Percentiles rank a stretch among this genome's conserved stretches.
Evolutionary conservation across 2,888 invertebrate genomes (phyloP).

Genomic region (Pterostichus madidus): DNA sequence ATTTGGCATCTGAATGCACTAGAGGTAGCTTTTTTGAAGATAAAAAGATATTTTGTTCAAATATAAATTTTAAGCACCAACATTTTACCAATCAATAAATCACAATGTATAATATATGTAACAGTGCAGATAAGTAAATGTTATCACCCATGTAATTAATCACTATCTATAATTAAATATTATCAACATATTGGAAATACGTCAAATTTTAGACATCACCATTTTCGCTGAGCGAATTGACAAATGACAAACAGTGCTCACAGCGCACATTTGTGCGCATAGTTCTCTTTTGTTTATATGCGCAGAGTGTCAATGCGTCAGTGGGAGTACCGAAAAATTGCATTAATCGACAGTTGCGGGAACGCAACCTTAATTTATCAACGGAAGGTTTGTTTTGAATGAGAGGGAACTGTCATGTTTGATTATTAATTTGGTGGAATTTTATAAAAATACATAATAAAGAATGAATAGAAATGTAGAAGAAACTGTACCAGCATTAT

Average conservation of each 20-base stretch:
- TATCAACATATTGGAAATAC: slow-evolving; percentile 53
- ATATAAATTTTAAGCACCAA: slow-evolving; percentile 59
- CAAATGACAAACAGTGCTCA: not conserved
- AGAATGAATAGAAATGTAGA: slow-evolving; percentile 69
- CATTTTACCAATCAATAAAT: slow-evolving; percentile 55
- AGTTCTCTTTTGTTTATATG: too few relatives aligned
- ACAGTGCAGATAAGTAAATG: slow-evolving; percentile 31
- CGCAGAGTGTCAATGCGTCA: too few relatives aligned
- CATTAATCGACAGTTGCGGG: too few relatives aligned
- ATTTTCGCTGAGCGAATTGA: not conserved
- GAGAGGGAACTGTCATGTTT: slow-evolving; percentile 24
- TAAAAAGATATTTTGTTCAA: slow-evolving; percentile 34
- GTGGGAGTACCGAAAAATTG: too few relatives aligned
- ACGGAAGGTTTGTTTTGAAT: slow-evolving; percentile 42
- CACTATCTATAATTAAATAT: slow-evolving; percentile 38
- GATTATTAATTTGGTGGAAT: slow-evolving; percentile 18
- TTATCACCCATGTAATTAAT: slow-evolving; percentile 35
- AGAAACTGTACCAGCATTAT: slow-evolving; percentile 68
- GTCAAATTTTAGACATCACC: slow-evolving; percentile 35
- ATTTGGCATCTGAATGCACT: slow-evolving; percentile 60
- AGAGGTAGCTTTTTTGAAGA: slow-evolving; percentile 54
- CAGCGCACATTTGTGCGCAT: too few relatives aligned
- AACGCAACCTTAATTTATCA: not conserved
- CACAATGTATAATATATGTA: slow-evolving; percentile 28
- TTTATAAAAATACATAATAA: slow-evolving; percentile 61